phyloP scores from a whole-genome alignment of 2,113 vertebrate species.

The Cepphus grylle region DNA sequence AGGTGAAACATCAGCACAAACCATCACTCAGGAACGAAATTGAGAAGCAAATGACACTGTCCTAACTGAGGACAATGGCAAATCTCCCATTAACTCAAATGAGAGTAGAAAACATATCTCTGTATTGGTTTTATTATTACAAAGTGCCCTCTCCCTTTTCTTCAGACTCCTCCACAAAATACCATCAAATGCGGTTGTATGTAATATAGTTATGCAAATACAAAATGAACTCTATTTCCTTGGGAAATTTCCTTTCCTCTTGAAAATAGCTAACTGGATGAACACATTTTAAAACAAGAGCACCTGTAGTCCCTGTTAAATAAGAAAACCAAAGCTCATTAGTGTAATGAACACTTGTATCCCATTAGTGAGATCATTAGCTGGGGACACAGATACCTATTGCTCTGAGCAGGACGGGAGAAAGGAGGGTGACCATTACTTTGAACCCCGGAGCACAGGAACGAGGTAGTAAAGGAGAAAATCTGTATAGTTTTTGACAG shows the following conservation, averaged over 20 bases:
- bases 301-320: not conserved
- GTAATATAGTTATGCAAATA: conserved; percentile 14
- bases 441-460: not conserved
- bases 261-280: not conserved
- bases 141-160: not conserved
- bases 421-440: not conserved
- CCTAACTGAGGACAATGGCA: conserved; percentile 21
- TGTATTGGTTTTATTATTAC: not conserved
- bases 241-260: not conserved
- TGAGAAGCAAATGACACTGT: conserved; percentile 17
- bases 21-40: conserved; percentile 51
- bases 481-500: not conserved
- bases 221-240: not conserved
- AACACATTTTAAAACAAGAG: not conserved
- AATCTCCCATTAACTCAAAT: conserved; percentile 33
- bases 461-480: not conserved
- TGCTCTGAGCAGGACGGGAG: not conserved
- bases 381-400: not conserved
- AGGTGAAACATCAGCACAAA: conserved; percentile 52
- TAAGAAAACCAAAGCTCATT: not conserved
- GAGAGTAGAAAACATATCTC: not conserved
- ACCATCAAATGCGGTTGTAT: not conserved
- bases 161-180: not conserved
- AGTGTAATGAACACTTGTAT: not conserved
- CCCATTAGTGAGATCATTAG: not conserved